Base-by-base conservation (phyloP, 2,888 invertebrate genomes). In the Esperia sulphurella region DNA sequence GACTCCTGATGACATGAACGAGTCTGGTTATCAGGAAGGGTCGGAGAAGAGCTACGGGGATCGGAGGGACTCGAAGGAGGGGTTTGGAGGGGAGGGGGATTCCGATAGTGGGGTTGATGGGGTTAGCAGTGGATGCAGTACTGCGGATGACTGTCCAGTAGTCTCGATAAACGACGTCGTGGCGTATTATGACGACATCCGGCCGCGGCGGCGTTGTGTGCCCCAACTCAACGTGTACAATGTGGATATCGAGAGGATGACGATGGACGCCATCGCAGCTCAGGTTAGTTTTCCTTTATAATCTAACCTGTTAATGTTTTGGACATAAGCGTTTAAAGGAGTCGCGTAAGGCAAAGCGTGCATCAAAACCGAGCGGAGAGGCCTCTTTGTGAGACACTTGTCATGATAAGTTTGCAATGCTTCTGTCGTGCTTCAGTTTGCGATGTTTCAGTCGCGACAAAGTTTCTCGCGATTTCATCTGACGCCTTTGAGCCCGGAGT, bases 21-120 rank as follows among this genome's bases (percentile, higher is more conserved):
- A 89, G 57, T 86, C 85, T 1, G 88, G 88, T 1, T 89, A 86
- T 48, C 87, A 86, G 54, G 88, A 87, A 56, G 87, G 86, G 0
- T 89, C 88, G 1, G 88, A 88, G 60, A 75, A 76, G 61, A 88
- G 88, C 52, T 88, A 74, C 49, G 87, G 88, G 49, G 88, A 88
- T 21, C 63, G 88, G 55, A 67, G 88, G 55, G 87, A 87, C 54
- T 86, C 86, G 3, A 87, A 87, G 62, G 87, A 86, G 55, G 85
- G 86, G 1, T 85, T 83, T 49, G 80, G 85, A 3, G 84, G 85
- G 12, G 87, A 88, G 49, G 83, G 83, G 10, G 89, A 88, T 56
- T 86, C 86, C 42, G 92, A 91, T 61, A 85, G 90, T 58, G 91
- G 91, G 42, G 91, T 92, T 63, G 91, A 91, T 49, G 92, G 92